Conservation (phyloP, 2,113 vertebrate genomes). For the Pomatostomus ruficeps region DNA sequence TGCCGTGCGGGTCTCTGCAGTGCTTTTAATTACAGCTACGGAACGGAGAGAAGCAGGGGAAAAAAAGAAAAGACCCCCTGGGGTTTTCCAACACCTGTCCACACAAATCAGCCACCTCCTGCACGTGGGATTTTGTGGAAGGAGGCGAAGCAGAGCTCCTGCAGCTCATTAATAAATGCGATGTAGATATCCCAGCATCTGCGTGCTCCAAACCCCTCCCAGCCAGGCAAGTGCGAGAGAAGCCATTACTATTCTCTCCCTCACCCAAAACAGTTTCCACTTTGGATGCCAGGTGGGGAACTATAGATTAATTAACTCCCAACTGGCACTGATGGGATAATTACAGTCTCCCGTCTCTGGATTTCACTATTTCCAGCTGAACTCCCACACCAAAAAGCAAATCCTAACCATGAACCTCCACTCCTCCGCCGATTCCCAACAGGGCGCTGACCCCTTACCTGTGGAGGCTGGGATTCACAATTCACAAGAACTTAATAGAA, state of each 20-base stretch:
- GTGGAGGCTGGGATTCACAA: conserved; percentile 9
- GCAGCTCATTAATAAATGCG: neutral
- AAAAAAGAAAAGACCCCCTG: neutral
- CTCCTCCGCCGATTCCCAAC: neutral
- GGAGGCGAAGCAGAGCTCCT: neutral
- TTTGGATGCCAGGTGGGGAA: conserved; percentile 47
- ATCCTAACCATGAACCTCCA: neutral
- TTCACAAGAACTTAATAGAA: conserved; percentile 27
- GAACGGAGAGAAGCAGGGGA: neutral
- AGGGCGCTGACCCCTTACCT: conserved; percentile 21
- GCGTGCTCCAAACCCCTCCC: neutral
- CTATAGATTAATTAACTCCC: conserved; percentile 63
- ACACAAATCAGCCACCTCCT: neutral
- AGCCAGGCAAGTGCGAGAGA: neutral
- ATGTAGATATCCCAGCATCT: neutral
- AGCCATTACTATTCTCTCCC: conserved; percentile 21
- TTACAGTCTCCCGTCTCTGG: conserved; percentile 28
- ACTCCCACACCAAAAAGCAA: conserved; percentile 10
- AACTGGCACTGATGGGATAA: conserved; percentile 48
- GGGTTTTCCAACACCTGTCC: conserved; percentile 16
- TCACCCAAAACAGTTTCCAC: conserved; percentile 12
- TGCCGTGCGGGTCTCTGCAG: neutral
- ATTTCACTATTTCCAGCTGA: conserved; percentile 21
- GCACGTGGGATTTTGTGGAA: neutral
- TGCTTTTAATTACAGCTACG: conserved; percentile 7